These are phyloP conservation scores for Spatula versicolor DNA, from an alignment of 2,797 vertebrate genomes.

Conservation along the genomic window DNA sequence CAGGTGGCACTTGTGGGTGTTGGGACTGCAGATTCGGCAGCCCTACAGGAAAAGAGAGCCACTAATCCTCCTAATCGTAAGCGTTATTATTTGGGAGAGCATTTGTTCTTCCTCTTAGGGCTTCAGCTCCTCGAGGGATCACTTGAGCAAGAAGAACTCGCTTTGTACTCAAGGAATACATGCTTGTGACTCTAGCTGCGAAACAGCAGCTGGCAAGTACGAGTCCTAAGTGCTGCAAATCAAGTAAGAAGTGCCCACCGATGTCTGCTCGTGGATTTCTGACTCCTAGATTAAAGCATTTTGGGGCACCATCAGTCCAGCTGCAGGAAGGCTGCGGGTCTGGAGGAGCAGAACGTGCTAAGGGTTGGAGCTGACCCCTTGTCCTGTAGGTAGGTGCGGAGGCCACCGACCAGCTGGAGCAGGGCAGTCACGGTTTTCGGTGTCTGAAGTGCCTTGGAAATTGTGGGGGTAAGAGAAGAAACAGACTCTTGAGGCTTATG, in stretches of 20 bases:
- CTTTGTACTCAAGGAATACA: background rate
- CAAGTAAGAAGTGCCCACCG: background rate
- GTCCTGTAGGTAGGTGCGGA: background rate
- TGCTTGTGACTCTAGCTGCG: background rate
- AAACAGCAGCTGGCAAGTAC: background rate
- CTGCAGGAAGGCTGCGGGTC: background rate
- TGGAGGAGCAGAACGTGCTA: background rate
- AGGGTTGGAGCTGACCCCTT: background rate
- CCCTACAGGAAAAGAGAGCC: fast-evolving
- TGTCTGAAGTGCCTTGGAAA: background rate
- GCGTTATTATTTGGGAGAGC: background rate
- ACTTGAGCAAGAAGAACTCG: background rate
- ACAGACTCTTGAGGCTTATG: background rate
- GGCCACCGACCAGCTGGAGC: background rate
- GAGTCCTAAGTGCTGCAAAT: background rate
- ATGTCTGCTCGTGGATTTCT: background rate
- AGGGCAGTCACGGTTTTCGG: background rate
- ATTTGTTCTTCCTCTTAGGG: background rate
- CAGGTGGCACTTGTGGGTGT: background rate
- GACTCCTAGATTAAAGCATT: background rate
- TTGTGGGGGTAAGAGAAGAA: background rate
- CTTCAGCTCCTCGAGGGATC: background rate
- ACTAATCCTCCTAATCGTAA: background rate
- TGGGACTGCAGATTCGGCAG: background rate
- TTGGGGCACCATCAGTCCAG: fast-evolving